Evolutionary conservation across 2,797 vertebrate genomes (phyloP), one percentile per base, ranked within the genome.

Genomic region (Mionectes olivaceus): DNA sequence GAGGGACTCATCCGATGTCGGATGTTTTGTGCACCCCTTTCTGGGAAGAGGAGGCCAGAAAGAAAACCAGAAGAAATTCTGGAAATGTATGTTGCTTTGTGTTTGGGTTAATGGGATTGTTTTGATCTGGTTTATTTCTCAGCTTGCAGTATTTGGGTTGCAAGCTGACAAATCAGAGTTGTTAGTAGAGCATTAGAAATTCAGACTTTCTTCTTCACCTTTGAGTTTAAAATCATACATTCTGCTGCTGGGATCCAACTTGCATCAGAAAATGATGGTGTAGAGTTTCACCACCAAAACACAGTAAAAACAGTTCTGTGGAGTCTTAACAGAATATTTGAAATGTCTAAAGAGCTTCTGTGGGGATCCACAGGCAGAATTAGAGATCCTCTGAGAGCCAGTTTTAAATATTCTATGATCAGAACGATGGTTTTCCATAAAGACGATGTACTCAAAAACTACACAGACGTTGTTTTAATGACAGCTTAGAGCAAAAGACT

Each of bases 331-430:
- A 57, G 61, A 81, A 27, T 64, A 73, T 77, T 32, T 85, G 22
- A 87, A 92, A 77, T 30, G 47, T 44, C 56, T 89, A 61, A 95
- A 74, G 33, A 89, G 44, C 71, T 74, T 92, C 63, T 49, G 47
- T 53, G 52, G 52, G 41, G 19, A 64, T 67, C 23, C 49, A 75
- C n/a, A 43, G 44, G 37, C 52, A 91, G 75, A 83, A 89, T 87
- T 77, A 89, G 47, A 93, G 37, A 35, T 61, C 59, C 24, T 80
- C 37, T 56, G 78, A 92, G 84, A 87, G 52, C 10, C 2, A 3
- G 8, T 37, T 68, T 94, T 94, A 85, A 96, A 95, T 89, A 89
- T 91, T 95, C 92, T 80, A 87, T 77, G 27, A 68, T 33, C 37
- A 83, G 41, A 83, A 67, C 22, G n/a, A 55, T 11, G 2, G 1